phyloP scores from a whole-genome alignment of 2,888 invertebrate species.

The Therioaphis trifolii region DNA sequence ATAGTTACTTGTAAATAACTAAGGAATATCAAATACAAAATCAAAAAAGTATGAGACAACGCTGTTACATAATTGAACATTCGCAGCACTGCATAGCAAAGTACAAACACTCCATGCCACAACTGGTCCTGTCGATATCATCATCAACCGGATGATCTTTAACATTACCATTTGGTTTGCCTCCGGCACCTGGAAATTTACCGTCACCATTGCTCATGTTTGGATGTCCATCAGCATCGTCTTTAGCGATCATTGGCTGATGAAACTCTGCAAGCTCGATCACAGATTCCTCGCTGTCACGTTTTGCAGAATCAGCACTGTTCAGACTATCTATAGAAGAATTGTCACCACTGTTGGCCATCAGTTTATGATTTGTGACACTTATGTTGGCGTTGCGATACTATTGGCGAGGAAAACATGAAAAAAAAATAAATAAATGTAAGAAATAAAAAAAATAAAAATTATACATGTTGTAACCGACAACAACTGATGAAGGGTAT shows the following conservation, averaged over 20 bases:
- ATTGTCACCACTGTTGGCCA: constrained; percentile 43
- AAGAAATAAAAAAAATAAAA: not conserved
- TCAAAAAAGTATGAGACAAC: not conserved
- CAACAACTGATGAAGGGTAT: not conserved
- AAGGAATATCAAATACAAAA: constrained; percentile 6
- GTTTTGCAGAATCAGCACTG: constrained; percentile 55
- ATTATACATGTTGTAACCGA: no score
- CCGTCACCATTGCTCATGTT: constrained; percentile 58
- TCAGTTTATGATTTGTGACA: constrained; percentile 38
- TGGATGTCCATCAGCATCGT: constrained; percentile 26
- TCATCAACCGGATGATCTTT: constrained; percentile 49
- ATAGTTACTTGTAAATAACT: constrained; percentile 38
- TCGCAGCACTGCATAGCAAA: constrained; percentile 59
- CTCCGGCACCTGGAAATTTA: constrained; percentile 23
- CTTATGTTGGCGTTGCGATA: constrained; percentile 45
- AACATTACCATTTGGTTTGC: constrained; percentile 43
- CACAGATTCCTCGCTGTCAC: constrained; percentile 35
- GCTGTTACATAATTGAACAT: constrained; percentile 53
- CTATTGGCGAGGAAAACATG: constrained; percentile 10
- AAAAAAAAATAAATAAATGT: not conserved
- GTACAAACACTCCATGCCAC: constrained; percentile 59
- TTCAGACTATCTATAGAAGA: constrained; percentile 54
- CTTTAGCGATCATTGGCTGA: constrained; percentile 58
- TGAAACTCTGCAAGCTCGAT: constrained; percentile 32
- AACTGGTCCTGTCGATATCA: constrained; percentile 40